These are phyloP conservation scores for Rhea americana DNA, from an alignment of 2,113 vertebrate species.

Conservation along the genomic window DNA sequence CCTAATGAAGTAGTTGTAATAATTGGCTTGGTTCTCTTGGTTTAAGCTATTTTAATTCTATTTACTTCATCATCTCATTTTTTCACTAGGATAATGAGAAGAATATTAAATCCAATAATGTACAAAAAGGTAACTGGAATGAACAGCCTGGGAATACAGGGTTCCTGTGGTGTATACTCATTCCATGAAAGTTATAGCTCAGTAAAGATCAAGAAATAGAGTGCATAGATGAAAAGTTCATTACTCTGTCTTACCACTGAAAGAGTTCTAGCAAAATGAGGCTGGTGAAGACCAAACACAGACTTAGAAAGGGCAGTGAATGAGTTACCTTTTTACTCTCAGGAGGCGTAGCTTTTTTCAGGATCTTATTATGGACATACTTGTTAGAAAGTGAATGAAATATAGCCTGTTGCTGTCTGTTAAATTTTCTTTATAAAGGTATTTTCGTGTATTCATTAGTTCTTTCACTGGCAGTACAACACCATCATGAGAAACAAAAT, in stretches of 20 bases:
- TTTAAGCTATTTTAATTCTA: not conserved
- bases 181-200: not conserved
- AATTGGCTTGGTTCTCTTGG: not conserved
- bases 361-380: not conserved
- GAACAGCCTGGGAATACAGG: rapidly evolving
- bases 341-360: not conserved
- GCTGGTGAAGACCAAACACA: not conserved
- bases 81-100: not conserved
- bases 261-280: not conserved
- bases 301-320: not conserved
- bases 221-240: not conserved
- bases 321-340: not conserved
- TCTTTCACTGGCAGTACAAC: not conserved
- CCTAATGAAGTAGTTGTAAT: not conserved
- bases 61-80: not conserved
- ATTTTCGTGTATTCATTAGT: not conserved
- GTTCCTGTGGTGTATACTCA: not conserved
- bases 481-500: not conserved
- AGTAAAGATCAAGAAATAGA: not conserved
- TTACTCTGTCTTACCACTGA: not conserved
- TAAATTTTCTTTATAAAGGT: not conserved
- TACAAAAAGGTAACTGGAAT: not conserved
- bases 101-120: not conserved
- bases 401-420: not conserved
- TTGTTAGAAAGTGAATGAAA: not conserved